Conservation (phyloP, 2,113 vertebrate species). For the Nycticebus coucang region DNA sequence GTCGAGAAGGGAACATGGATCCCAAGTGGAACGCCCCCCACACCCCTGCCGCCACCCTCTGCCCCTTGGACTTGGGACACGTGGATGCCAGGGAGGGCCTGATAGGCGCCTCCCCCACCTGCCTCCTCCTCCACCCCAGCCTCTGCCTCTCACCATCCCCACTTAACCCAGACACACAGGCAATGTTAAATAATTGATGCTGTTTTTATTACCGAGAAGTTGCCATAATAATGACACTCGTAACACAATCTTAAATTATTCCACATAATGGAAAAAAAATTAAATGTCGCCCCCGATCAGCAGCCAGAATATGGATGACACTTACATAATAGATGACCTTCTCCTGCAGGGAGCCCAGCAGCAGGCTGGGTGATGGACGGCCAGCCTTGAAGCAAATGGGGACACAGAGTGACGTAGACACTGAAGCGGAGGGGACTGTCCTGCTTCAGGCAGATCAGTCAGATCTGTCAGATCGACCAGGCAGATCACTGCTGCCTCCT, state of each 20-base stretch:
- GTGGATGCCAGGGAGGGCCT: rapidly evolving
- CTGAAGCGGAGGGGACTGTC: neutral
- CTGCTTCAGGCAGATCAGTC: neutral
- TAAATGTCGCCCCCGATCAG: constrained; percentile 59
- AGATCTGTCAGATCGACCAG: neutral
- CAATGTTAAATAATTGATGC: constrained; percentile 58
- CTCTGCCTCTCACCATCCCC: neutral
- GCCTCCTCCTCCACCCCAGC: neutral
- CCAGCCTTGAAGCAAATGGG: neutral
- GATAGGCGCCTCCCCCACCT: neutral
- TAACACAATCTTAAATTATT: constrained; percentile 65
- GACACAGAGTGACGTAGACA: neutral
- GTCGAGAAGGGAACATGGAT: neutral
- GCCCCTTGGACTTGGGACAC: rapidly evolving
- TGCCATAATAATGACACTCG: constrained; percentile 34
- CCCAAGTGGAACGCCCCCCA: rapidly evolving
- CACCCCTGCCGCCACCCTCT: too few species aligned
- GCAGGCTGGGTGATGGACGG: neutral
- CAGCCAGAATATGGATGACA: constrained; percentile 40
- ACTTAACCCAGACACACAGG: constrained; percentile 49
- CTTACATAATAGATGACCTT: constrained; percentile 66
- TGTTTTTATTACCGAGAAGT: constrained; percentile 63
- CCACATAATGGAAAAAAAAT: constrained; percentile 69
- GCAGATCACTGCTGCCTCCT: neutral
- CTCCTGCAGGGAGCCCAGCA: neutral